These are phyloP conservation scores for Bettongia penicillata DNA, from an alignment of 2,113 vertebrate species.

Conservation along the genomic window DNA sequence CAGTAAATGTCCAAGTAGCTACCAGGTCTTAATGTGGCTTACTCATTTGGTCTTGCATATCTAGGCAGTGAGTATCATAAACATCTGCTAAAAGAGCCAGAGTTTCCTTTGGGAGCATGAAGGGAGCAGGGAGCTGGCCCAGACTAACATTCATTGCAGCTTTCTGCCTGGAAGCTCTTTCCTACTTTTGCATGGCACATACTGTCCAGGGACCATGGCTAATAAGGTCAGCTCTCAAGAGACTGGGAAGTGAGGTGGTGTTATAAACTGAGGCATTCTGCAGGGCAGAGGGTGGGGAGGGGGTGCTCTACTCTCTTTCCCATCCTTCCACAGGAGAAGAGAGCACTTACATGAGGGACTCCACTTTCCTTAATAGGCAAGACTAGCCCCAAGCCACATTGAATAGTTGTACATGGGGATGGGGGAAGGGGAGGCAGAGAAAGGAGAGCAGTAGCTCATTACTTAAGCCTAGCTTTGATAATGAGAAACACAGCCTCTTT, in stretches of 20 bases:
- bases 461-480: neutral
- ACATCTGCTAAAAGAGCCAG: neutral
- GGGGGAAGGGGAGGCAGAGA: neutral
- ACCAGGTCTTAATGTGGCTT: neutral
- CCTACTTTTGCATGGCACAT: neutral
- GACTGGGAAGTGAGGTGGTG: neutral
- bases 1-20: neutral
- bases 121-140: neutral
- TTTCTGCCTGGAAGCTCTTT: neutral
- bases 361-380: neutral
- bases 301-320: neutral
- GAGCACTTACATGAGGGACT: neutral
- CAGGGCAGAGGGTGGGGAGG: neutral
- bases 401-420: neutral
- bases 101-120: neutral
- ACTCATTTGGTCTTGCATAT: neutral
- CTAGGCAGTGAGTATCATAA: neutral
- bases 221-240: neutral
- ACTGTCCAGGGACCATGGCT: neutral
- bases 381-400: neutral
- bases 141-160: neutral
- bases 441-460: neutral
- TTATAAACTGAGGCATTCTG: neutral
- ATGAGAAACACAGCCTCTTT: slow-evolving; percentile 1
- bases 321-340: neutral